Base-by-base conservation (phyloP, 2,888 invertebrate genomes). In the Alloplasta piceator region DNA sequence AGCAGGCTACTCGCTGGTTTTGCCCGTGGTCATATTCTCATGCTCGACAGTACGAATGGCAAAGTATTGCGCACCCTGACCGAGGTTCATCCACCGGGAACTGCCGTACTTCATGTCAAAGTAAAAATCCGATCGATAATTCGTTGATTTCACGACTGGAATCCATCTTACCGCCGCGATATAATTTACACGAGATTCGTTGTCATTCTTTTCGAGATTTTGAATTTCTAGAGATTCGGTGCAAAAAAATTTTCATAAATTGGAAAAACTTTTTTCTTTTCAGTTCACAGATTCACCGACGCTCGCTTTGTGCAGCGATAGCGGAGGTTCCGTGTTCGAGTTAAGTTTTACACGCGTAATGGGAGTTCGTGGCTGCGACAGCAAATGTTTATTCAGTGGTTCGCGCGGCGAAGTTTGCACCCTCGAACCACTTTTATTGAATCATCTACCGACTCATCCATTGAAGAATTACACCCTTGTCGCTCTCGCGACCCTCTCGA, bases 271-370 rank as follows among this genome's bases (percentile, higher is more conserved):
- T 50, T 6, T 46, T 48, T 39, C 0, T 9, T 72, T 83, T 12
- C 87, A 95, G 94, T 96, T 95, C 89, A 96, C 96, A 83, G 96
- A 96, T 89, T 94, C 95, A 83, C 94, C 95, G 5, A 95, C 95
- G 38, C 91, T 97, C 78, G 97, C 97, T 0, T 93, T 97, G 41
- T 96, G 96, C 86, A 96, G 98, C 16, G 99, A 99, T 90, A 97
- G 97, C 61, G 98, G 98, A 1, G 99, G 99, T 0, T 99, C 98
- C 0, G 98, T 99, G 1, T 99, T 98, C 95, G 96, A 98, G 84
- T 93, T 99, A 48, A 97, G 96, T 87, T 98, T 98, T 90, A 97
- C 97, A 55, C 94, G 98, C 77, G 95, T 97, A 9, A 94, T 98
- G 86, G 98, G 98, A 10, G 96, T 98, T 48, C 94, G 98, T 56